These are phyloP conservation scores for Archivesica marissinica DNA, from an alignment of 1,140 invertebrate genomes.

Conservation along the genomic window DNA sequence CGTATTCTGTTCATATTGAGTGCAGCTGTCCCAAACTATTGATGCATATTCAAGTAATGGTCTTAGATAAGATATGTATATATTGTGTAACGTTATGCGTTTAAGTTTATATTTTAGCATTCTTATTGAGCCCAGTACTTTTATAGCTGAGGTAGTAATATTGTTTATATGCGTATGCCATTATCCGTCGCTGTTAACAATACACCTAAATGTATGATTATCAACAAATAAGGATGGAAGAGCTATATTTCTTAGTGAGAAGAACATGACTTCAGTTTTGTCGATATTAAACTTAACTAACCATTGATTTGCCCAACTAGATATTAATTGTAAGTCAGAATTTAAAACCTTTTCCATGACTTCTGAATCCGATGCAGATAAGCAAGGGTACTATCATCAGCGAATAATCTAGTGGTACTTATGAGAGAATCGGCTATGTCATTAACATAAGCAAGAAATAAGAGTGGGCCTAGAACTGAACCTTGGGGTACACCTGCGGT, in stretches of 20 bases:
- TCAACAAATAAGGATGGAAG: background rate
- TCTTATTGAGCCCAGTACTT: slow-evolving; percentile 6
- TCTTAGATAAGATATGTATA: slow-evolving; percentile 38
- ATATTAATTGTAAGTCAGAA: background rate
- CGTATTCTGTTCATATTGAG: background rate
- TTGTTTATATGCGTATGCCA: slow-evolving; percentile 20
- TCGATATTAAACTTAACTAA: background rate
- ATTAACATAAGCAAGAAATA: slow-evolving; percentile 4
- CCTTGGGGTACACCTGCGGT: slow-evolving; percentile 7
- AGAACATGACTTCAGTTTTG: background rate
- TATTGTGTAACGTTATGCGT: background rate
- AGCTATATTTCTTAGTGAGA: background rate
- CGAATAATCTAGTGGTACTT: background rate
- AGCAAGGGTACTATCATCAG: background rate
- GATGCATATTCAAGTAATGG: slow-evolving; percentile 23
- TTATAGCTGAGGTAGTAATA: background rate
- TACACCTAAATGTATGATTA: background rate
- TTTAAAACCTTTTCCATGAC: background rate
- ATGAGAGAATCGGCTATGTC: background rate
- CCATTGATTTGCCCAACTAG: background rate
- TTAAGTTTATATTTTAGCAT: slow-evolving; percentile 37
- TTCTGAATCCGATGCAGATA: background rate
- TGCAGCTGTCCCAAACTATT: slow-evolving; percentile 29
- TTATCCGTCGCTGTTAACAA: background rate
- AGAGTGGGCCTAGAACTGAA: background rate